Base-by-base conservation (phyloP, 2,797 vertebrate species). In the Ctenopoma kingsleyae region DNA sequence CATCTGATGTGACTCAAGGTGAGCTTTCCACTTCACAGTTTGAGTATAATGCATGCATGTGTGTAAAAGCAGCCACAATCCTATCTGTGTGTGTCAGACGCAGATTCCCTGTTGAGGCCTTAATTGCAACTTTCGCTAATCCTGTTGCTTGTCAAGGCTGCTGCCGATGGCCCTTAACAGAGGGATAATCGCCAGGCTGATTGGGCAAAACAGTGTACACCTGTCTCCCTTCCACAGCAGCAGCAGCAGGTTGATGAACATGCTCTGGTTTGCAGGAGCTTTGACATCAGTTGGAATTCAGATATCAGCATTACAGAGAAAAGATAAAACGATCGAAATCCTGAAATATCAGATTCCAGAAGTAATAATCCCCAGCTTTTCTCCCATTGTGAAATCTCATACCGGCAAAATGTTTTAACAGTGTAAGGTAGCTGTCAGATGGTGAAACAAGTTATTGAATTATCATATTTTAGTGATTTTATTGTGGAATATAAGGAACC, bases 61-160 rank as follows among this genome's bases (percentile, higher is more conserved):
- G 78, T 53, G 64, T 70, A 67, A 75, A 68, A 38, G 74, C 60
- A 44, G 71, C 71, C 76, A 80, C 80, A 81, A 77, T 84, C 83
- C 81, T 88, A 90, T 89, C 85, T 79, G 80, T 72, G 36, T 64
- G 78, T 79, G 85, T 85, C 81, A 89, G 86, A 81, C 27, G 41
- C 70, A 44, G 74, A 80, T 84, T 90, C 85, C 86, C 90, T 57
- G 84, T 78, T 67, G 84, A 89, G 89, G 78, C 83, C 83, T 88
- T 93, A 93, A 94, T 93, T 94, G 92, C 89, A 80, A 92, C 88
- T 88, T 77, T 78, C 46, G 36, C 75, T 92, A 92, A 93, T 92
- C 89, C 89, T 27, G 58, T 52, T 38, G 69, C 86, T 86, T 88
- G 90, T 92, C 84, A 80, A 68, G 67, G 75, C 57, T 67, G 77